Conservation (phyloP, 2,797 vertebrate genomes). For the Hippopotamyrus pictus region DNA sequence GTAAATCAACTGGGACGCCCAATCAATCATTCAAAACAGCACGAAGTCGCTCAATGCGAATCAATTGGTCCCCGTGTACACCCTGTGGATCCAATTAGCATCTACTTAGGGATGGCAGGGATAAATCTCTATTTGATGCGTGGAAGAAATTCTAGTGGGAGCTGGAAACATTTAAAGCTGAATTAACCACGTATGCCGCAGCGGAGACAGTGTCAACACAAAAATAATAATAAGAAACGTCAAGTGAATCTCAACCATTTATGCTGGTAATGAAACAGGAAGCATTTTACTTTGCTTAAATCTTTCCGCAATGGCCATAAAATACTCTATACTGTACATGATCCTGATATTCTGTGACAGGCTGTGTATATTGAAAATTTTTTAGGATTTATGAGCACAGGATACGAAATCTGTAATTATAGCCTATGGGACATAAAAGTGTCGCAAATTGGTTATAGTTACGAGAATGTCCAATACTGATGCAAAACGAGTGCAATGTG, state of each 20-base stretch:
- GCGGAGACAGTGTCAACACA: not conserved
- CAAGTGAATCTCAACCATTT: not conserved
- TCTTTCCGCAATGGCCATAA: not conserved
- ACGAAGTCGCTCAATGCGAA: not conserved
- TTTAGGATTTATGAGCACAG: not conserved
- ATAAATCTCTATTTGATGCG: constrained; percentile 17
- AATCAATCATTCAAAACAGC: constrained; percentile 21
- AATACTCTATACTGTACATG: not conserved
- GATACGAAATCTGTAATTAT: not conserved
- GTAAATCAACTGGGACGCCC: not conserved
- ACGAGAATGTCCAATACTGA: not conserved
- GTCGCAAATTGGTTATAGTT: not conserved
- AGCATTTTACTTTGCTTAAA: not conserved
- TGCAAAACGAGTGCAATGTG: not conserved
- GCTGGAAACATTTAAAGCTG: not conserved
- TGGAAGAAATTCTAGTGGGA: not conserved
- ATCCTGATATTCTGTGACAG: not conserved
- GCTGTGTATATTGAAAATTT: not conserved
- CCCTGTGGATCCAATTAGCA: constrained; percentile 19
- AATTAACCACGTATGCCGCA: not conserved
- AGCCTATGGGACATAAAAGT: not conserved
- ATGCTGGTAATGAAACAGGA: not conserved
- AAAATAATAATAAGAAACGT: not conserved
- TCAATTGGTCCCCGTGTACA: constrained; percentile 20
- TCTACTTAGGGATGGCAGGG: not conserved